Base-by-base conservation (phyloP, 2,888 invertebrate species). In the Cepaea hortensis region DNA sequence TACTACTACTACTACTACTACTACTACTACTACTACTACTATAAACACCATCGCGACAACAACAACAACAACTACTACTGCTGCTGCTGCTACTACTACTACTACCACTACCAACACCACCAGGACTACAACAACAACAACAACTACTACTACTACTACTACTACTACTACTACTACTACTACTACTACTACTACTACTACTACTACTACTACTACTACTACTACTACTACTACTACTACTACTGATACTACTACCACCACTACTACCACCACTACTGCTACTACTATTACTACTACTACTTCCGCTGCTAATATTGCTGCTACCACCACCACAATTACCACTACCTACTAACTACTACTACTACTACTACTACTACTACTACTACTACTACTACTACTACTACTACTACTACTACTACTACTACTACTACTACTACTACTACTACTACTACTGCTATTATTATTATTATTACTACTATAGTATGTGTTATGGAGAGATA, bases 351-450 rank as follows among this genome's bases (percentile, higher is more conserved):
- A 6, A 20, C n/a, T n/a, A 11, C 70, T n/a, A 20, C 23, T n/a
- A 23, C 55, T 55, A 55, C 55, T 55, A 55, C 23, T 23, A 70
- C n/a, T 20, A 70, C 70, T 23, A 55, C 85, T 84, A 84, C 84
- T 84, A 84, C 84, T 84, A 76, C 84, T 84, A 84, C 84, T 77
- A 84, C 55, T 55, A 55, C 55, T 55, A 55, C 23, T 23, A 70
- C n/a, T 20, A 70, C 70, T 23, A 55, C 85, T 84, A 84, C 84
- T 84, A 84, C 84, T 84, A 76, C 84, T 84, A 84, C 84, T 77
- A 84, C 84, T 84, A 84, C 84, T 84, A 84, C 76, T 85, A 81
- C 85, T 85, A 85, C 85, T 85, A 81, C 80, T 85, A 81, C 85
- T 85, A 85, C 85, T 85, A 85, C 77, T 77, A 77, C 77, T 77